phyloP scores from a whole-genome alignment of 2,797 vertebrate genomes.

The Catamblyrhynchus diadema region DNA sequence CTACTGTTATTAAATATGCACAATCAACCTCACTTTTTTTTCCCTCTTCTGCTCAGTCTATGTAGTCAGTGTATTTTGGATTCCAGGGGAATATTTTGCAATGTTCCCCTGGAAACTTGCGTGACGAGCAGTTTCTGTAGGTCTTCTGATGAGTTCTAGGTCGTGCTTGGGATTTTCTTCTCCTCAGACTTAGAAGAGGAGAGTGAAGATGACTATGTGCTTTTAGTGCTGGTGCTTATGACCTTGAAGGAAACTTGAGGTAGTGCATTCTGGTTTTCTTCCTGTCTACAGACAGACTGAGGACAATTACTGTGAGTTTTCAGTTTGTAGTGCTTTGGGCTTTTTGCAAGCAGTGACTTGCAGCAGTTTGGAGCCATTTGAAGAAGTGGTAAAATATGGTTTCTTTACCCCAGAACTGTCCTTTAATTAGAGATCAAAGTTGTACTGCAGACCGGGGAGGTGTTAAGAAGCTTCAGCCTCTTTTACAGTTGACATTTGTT shows the following conservation, averaged over 20 bases:
- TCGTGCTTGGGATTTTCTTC: not conserved
- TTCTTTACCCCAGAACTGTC: not conserved
- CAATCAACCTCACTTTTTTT: not conserved
- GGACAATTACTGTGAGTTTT: not conserved
- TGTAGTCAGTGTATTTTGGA: not conserved
- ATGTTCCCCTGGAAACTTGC: not conserved
- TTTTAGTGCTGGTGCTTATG: fast-evolving
- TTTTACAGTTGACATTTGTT: not conserved
- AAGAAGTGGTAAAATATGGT: not conserved
- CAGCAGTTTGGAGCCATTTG: not conserved
- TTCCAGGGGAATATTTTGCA: not conserved
- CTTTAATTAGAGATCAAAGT: constrained; percentile 9
- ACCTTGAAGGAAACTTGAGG: not conserved
- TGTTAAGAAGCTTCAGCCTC: not conserved
- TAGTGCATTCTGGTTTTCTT: not conserved
- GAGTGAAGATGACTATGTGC: not conserved
- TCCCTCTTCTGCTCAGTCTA: not conserved
- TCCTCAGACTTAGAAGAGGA: not conserved
- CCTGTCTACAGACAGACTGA: not conserved
- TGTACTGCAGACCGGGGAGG: not conserved
- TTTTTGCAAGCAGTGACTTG: not conserved
- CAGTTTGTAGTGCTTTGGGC: not conserved
- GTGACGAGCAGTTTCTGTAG: not conserved
- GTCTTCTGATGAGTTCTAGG: not conserved
- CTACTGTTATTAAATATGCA: not conserved